These are phyloP conservation scores for Episyrphus balteatus DNA, from an alignment of 1,140 invertebrate species.

Conservation along the genomic window DNA sequence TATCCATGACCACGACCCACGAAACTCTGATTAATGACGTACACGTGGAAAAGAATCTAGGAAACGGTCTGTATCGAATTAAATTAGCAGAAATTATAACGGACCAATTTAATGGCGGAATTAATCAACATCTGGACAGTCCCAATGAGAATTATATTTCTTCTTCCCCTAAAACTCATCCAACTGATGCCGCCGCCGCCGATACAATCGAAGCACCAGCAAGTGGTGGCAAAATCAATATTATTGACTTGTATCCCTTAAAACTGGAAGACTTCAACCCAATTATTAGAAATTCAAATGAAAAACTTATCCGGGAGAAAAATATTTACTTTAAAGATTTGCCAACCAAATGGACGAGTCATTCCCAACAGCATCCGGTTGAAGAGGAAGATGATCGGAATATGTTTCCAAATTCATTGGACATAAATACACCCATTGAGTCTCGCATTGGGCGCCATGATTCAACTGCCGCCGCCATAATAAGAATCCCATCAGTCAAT, in stretches of 20 bases:
- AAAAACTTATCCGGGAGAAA: constrained; percentile 17
- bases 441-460: background rate
- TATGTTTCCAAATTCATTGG: constrained; percentile 31
- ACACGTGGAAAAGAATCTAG: constrained; percentile 4
- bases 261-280: constrained; percentile 30
- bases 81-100: constrained; percentile 13
- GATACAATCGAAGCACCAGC: background rate
- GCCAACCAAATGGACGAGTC: background rate
- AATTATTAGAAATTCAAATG: constrained; percentile 19
- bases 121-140: background rate
- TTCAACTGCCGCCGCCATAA: constrained; percentile 1
- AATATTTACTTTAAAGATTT: constrained; percentile 10
- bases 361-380: constrained; percentile 11
- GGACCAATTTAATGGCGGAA: constrained; percentile 6
- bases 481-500: background rate
- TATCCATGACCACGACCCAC: too few relatives aligned
- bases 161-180: background rate
- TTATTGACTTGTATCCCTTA: constrained; percentile 29
- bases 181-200: background rate
- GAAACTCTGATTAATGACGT: constrained; percentile 1
- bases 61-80: constrained; percentile 11
- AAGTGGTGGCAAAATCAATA: constrained; percentile 22
- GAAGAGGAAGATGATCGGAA: constrained; percentile 22
- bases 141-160: too few relatives aligned
- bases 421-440: constrained; percentile 6